Base-by-base conservation (phyloP, 1,140 invertebrate genomes). In the Cotesia typhae region DNA sequence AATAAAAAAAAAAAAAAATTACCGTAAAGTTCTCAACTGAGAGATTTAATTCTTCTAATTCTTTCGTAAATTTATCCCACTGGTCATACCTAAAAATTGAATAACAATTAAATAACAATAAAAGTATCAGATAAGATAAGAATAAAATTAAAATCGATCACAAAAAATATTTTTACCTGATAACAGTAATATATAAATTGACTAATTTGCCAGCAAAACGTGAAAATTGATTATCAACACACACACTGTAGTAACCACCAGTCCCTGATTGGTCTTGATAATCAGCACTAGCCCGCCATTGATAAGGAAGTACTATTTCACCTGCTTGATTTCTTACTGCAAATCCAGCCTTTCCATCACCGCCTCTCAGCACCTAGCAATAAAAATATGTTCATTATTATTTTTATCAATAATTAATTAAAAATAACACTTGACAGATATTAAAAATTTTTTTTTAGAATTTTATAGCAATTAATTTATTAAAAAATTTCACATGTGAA, bases 221-320 rank as follows among this genome's bases (percentile, higher is more conserved):
- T 5, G 95, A 97, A 79, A 97, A 96, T 78, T 96, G 95, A 87
- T 98, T 98, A 83, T 98, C 96, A 68, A 98, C 92, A 85, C 97
- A 98, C 20, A 98, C 92, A n/a, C 92, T 92, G 81, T 97, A 98
- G 81, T 96, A 96, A 5, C 95, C 95, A 60, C 94, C 95, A 0
- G 89, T 87, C 3, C 92, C 90, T 0, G 91, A 88, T 77, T 92
- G 90, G 81, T 97, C 95, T 71, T 96, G 94, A 79, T 96, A 97
- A 82, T 96, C 95, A 0, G 94, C 91, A 74, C 90, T 94, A 1
- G 94, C 86, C 83, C 92, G 91, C 95, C 95, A 98, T 80, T 95
- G 93, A 81, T 97, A 97, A 0, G 95, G 95, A 81, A 95, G 92
- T 3, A 97, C 94, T 69, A 96, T 90, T 79, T 92, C 87, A 0